Base-by-base conservation (phyloP, 2,113 vertebrate genomes). In the Laticauda laticaudata region DNA sequence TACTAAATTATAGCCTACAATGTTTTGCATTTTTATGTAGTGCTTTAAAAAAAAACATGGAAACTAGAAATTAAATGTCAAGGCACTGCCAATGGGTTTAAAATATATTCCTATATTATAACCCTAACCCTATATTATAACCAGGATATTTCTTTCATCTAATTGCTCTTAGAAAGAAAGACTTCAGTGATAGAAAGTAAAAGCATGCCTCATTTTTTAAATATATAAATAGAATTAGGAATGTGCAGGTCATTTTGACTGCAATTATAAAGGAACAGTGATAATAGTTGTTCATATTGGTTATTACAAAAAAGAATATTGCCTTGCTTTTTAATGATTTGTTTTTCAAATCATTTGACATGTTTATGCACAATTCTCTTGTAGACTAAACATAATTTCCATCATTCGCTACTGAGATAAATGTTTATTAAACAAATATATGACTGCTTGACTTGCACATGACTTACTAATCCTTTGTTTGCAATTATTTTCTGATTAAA, bases 1-100 rank as follows among this genome's bases (percentile, higher is more conserved):
- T 21, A 45, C 39, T 92, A 91, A 92, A 86, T 90, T 94, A 89
- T 9, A 93, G n/a, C 64, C 75, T 48, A 86, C 75, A 93, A 91
- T 92, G 29, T 51, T 92, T 39, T 88, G 21, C 51, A 90, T 21
- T 94, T 95, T 95, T 93, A 11, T 6, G 0, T 0, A 0, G 18
- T 23, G n/a, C 93, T 95, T 93, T 90, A 92, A 95, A 87, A 21
- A 0, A 0, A 0, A 10, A 14, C 23, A 14, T 59, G 55, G 75
- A 81, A 81, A 69, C 5, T 48, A 87, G 14, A 5, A 7, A 43
- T 86, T 61, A 0, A 75, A 39, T 5, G 34, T 51, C 69, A 90
- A 48, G 10, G 0, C 10, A 81, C 14, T 86, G 86, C 94, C 91
- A 87, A 88, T 90, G 18, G 24, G 1, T 29, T 48, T 94, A 92